These are phyloP conservation scores for Caenorhabditis briggsae DNA, from an alignment of 1,140 invertebrate genomes.

Conservation along the genomic window DNA sequence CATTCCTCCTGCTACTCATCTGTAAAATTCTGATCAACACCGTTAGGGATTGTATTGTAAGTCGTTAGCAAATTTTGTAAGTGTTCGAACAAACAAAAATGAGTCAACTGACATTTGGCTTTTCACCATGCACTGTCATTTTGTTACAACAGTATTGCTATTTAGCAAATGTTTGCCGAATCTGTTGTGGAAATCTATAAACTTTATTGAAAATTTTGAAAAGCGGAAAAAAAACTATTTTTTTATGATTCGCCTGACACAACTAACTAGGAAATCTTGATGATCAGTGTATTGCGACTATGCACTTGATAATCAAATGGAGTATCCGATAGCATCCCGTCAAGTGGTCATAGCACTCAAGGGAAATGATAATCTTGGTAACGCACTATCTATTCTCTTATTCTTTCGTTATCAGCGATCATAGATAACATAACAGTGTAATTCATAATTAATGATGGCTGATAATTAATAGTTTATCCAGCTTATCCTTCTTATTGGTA, in stretches of 20 bases:
- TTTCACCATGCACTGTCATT: neutral
- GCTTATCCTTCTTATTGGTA: neutral
- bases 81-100: slow-evolving; percentile 48
- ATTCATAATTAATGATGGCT: neutral
- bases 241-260: too few species aligned
- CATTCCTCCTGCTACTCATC: neutral
- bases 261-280: neutral
- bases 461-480: neutral
- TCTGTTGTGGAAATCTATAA: neutral
- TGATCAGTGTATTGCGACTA: neutral
- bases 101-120: neutral
- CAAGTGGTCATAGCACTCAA: slow-evolving; percentile 14
- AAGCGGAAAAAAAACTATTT: too few species aligned
- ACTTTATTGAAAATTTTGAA: too few species aligned
- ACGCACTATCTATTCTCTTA: neutral
- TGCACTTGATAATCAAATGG: neutral
- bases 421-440: neutral
- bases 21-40: slow-evolving; percentile 2
- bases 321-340: neutral
- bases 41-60: neutral
- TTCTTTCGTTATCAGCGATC: neutral
- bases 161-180: neutral
- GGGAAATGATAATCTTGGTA: neutral
- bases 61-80: neutral
- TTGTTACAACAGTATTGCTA: neutral